These are phyloP conservation scores for Tetropium fuscum DNA, from an alignment of 2,888 invertebrate genomes.

Conservation along the genomic window DNA sequence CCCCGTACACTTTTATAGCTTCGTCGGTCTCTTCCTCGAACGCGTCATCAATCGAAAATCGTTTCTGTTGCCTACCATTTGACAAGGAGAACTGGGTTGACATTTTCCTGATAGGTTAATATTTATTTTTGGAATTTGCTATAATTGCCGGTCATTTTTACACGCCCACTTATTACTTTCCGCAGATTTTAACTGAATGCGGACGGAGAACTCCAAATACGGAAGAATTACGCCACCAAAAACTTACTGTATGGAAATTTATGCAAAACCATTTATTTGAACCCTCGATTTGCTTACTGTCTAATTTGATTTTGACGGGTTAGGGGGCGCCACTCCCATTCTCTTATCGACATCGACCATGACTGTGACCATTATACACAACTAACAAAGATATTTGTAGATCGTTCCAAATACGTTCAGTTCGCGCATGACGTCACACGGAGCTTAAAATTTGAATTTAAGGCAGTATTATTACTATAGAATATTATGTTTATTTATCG, in stretches of 20 bases:
- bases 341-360: no score
- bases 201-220: constrained; percentile 7
- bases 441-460: no score
- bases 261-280: no score
- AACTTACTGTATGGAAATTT: not conserved
- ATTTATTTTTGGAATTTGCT: constrained; percentile 1
- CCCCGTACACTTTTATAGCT: constrained; percentile 83
- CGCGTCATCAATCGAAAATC: constrained; percentile 87
- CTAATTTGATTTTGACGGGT: no score
- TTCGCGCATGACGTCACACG: no score
- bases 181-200: not conserved
- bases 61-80: constrained; percentile 67
- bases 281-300: no score
- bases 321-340: not conserved
- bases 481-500: no score
- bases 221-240: not conserved
- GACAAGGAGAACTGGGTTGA: constrained; percentile 50
- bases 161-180: not conserved
- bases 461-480: no score
- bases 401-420: no score
- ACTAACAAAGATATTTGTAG: no score
- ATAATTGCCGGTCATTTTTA: constrained; percentile 28
- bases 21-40: constrained; percentile 89
- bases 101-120: constrained; percentile 42
- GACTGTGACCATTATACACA: not conserved